Base-by-base conservation (phyloP, 2,113 vertebrate species). In the Abramis brama region DNA sequence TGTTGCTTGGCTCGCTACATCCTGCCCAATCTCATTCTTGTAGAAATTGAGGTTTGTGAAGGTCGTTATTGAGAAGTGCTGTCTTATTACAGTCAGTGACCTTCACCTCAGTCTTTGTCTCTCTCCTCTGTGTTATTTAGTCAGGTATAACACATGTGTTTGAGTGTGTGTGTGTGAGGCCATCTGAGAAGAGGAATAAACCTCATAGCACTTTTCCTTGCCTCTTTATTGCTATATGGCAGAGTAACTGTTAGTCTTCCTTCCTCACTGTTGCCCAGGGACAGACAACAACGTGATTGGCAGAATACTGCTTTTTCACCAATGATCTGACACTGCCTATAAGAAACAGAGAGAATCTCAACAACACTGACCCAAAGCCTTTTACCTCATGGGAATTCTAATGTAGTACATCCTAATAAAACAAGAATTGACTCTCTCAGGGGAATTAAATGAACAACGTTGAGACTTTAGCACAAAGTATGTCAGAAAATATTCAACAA, bases 31-130 rank as follows among this genome's bases (percentile, higher is more conserved):
- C 75, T 85, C 80, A 89, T 85, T 87, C 85, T 60, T 57, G 75
- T 71, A 88, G 82, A 90, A 88, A 90, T 90, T 89, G 88, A 81
- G 87, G 90, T 90, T 89, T 87, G 60, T 83, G 83, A 82, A 84
- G 90, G 88, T 89, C 76, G 64, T 88, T 88, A 88, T 87, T 70
- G 66, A 88, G 86, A 89, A 89, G 52, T 78, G 84, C 79, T 87
- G 85, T 76, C 87, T 89, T 91, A 91, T 91, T 89, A 88, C 85
- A 88, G 82, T 79, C 71, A 71, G 55, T 86, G 81, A 87, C 88
- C 85, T 87, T 89, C 71, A 87, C 79, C 87, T 75, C 81, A 62
- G 82, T 47, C 85, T 50, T 52, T 66, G 83, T 79, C 62, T 70
- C 62, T 79, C 68, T 70, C 30, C 15, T 30, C 52, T 70, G 36